These are phyloP conservation scores for Megaceryle alcyon DNA, from an alignment of 2,797 vertebrate species.

Conservation along the genomic window DNA sequence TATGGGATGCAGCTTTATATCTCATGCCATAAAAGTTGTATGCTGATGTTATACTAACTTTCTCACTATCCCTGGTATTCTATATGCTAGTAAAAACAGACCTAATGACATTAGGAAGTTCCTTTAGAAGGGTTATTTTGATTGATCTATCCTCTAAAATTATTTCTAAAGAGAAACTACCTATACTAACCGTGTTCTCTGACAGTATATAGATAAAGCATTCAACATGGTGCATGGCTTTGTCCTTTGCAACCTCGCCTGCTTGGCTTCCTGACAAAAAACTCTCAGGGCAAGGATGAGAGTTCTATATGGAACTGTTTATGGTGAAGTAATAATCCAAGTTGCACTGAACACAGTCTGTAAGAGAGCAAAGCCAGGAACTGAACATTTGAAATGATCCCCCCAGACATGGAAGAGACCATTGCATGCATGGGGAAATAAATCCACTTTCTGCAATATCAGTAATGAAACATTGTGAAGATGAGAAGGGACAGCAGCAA, in stretches of 20 bases:
- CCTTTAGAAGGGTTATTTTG: neutral
- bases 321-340: neutral
- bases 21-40: neutral
- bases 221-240: neutral
- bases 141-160: neutral
- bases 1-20: neutral
- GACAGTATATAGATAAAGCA: neutral
- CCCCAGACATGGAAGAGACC: neutral
- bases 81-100: neutral
- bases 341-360: neutral
- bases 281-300: neutral
- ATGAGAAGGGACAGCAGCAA: conserved; percentile 21
- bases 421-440: neutral
- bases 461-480: conserved; percentile 34
- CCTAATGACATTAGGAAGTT: neutral
- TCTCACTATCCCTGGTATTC: neutral
- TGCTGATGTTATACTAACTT: neutral
- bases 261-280: neutral
- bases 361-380: neutral
- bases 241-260: neutral
- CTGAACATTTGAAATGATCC: neutral
- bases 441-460: neutral
- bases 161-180: neutral
- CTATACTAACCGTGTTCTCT: neutral
- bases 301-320: neutral